phyloP scores from a whole-genome alignment of 64 coral and sea anemone genomes.

The Porites lutea region DNA sequence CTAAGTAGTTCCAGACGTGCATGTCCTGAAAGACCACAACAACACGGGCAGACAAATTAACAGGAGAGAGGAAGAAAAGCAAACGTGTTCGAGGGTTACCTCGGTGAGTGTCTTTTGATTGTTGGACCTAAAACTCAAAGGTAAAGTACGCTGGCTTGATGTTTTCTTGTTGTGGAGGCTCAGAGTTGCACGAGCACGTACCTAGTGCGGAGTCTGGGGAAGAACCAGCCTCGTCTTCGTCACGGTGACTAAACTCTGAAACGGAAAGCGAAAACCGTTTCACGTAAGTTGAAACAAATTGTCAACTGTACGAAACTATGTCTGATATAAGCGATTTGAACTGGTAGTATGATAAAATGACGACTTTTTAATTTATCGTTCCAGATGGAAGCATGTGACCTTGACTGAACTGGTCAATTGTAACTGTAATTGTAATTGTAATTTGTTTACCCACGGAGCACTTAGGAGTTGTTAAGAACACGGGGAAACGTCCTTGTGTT shows the following conservation, averaged over 20 bases:
- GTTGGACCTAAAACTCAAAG: slow-evolving; percentile 90
- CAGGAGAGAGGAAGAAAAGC: slow-evolving; percentile 45
- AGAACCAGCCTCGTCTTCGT: slow-evolving; percentile 90
- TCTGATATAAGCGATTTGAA: background rate
- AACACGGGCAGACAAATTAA: slow-evolving; percentile 70
- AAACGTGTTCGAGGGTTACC: slow-evolving; percentile 74
- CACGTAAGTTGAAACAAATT: background rate
- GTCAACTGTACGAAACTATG: background rate
- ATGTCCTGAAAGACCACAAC: slow-evolving; percentile 88
- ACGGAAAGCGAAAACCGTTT: slow-evolving; percentile 32
- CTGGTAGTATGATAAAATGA: background rate
- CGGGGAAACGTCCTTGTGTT: too few species aligned
- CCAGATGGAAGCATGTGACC: background rate
- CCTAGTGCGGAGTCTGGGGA: slow-evolving; percentile 99
- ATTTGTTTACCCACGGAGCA: too few species aligned
- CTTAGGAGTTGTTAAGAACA: too few species aligned
- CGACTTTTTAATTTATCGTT: background rate
- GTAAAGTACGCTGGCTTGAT: slow-evolving; percentile 94
- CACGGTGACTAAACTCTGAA: slow-evolving; percentile 81
- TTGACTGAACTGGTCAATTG: too few species aligned
- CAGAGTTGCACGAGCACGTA: slow-evolving; percentile 95
- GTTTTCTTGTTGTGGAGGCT: slow-evolving; percentile 83
- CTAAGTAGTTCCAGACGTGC: slow-evolving; percentile 72
- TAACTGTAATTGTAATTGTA: too few species aligned
- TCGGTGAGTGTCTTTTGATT: slow-evolving; percentile 63